These are phyloP conservation scores for Acanthaster planci DNA, from an alignment of 35 echinoderm and acorn worm genomes.

Conservation along the genomic window DNA sequence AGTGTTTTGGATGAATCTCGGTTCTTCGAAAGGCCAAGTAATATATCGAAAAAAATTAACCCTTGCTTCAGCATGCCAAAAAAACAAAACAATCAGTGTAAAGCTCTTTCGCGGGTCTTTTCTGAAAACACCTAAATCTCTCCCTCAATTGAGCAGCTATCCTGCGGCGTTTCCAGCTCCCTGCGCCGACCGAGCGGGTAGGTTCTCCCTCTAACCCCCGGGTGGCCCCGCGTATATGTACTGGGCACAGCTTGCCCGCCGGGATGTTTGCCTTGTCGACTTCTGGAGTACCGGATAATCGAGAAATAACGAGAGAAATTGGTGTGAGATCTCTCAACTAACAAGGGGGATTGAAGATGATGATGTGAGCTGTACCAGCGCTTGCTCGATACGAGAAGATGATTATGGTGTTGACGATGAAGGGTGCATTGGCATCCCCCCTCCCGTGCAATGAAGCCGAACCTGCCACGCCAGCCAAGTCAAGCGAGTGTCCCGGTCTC, in stretches of 20 bases:
- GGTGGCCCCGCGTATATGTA: background rate
- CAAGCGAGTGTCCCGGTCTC: background rate
- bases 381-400: no score
- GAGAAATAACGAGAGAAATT: slow-evolving; percentile 16
- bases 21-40: background rate
- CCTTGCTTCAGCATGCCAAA: background rate
- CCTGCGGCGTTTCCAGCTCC: no score
- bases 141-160: no score
- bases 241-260: background rate
- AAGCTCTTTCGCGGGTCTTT: no score
- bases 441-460: background rate
- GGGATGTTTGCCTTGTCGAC: slow-evolving; percentile 18
- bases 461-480: background rate
- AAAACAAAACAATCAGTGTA: no score
- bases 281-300: background rate
- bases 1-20: no score
- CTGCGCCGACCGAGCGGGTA: no score
- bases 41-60: background rate
- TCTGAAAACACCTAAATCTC: no score
- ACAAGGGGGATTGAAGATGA: background rate
- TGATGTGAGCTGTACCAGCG: background rate
- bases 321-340: slow-evolving; percentile 11
- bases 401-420: background rate
- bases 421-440: background rate
- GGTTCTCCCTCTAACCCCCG: background rate